Evolutionary conservation across 2,888 invertebrate genomes (phyloP).

Genomic region (Ecliptopera silaceata): DNA sequence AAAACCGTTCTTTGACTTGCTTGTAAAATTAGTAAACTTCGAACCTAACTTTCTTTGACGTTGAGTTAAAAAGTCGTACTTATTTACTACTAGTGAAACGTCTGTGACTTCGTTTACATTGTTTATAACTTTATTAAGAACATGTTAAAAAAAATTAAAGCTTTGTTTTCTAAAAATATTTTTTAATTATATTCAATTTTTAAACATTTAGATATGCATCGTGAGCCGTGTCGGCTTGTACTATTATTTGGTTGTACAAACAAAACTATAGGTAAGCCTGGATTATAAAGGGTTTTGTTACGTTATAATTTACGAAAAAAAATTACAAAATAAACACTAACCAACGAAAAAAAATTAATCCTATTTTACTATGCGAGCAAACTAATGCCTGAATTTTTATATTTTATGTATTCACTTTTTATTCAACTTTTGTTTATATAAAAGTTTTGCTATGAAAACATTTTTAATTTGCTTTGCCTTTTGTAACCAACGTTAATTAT

Average conservation of each 20-base stretch:
- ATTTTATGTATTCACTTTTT: conserved; percentile 1
- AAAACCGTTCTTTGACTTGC: conserved; percentile 37
- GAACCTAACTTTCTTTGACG: conserved; percentile 38
- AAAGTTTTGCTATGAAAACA: conserved; percentile 43
- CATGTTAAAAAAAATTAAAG: too few species aligned
- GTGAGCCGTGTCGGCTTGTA: too few species aligned
- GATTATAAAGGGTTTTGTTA: too few species aligned
- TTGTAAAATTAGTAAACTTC: conserved; percentile 48
- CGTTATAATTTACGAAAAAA: too few species aligned
- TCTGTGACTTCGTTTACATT: background rate
- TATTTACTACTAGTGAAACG: conserved; percentile 27
- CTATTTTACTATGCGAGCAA: too few species aligned
- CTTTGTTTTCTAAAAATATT: too few species aligned
- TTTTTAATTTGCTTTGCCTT: conserved; percentile 41
- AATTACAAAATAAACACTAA: too few species aligned
- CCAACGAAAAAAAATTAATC: too few species aligned
- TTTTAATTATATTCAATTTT: too few species aligned
- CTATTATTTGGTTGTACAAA: too few species aligned
- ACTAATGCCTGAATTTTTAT: background rate
- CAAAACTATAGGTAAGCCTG: too few species aligned
- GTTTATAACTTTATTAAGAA: background rate
- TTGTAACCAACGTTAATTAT: conserved; percentile 46
- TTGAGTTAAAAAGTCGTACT: conserved; percentile 39
- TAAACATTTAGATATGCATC: too few species aligned
- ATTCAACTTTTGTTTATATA: background rate